Conservation (phyloP, 2,888 invertebrate genomes). For the Urechis unicinctus region DNA sequence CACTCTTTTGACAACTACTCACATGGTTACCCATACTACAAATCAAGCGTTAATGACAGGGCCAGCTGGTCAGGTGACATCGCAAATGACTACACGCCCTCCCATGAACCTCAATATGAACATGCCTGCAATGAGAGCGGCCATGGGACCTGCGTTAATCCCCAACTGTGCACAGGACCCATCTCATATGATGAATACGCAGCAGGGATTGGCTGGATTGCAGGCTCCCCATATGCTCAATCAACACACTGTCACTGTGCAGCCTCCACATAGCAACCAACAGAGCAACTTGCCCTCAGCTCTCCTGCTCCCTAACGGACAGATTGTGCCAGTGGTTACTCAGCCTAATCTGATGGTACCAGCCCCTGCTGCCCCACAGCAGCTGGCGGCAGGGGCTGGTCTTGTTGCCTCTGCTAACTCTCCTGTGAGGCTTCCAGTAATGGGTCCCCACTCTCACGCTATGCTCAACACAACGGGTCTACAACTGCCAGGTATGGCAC, state of each 20-base stretch:
- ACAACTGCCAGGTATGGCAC: neutral
- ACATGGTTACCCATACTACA: neutral
- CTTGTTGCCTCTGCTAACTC: slow-evolving; percentile 1
- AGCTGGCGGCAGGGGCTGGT: slow-evolving; percentile 17
- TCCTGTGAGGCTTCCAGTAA: neutral
- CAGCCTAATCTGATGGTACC: slow-evolving; percentile 38
- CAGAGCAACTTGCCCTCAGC: slow-evolving; percentile 40
- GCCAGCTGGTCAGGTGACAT: neutral
- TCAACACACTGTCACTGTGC: slow-evolving; percentile 13
- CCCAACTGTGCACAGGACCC: neutral
- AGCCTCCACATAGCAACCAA: slow-evolving; percentile 18
- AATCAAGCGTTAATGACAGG: neutral
- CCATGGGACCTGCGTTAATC: too few species aligned
- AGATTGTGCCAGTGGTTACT: slow-evolving; percentile 50
- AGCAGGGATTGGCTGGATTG: neutral
- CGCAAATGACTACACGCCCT: too few species aligned
- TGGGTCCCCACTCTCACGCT: neutral
- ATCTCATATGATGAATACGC: neutral
- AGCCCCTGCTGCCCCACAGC: too few species aligned
- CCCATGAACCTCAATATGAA: too few species aligned
- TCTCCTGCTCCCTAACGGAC: slow-evolving; percentile 49
- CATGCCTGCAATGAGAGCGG: too few species aligned
- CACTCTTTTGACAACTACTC: neutral
- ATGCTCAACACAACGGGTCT: neutral
- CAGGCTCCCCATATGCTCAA: neutral